Percentiles rank a stretch among this genome's conserved stretches.
These are phyloP conservation scores for Andrena bucephala DNA, from an alignment of 2,888 invertebrate species.

Conservation along the genomic window DNA sequence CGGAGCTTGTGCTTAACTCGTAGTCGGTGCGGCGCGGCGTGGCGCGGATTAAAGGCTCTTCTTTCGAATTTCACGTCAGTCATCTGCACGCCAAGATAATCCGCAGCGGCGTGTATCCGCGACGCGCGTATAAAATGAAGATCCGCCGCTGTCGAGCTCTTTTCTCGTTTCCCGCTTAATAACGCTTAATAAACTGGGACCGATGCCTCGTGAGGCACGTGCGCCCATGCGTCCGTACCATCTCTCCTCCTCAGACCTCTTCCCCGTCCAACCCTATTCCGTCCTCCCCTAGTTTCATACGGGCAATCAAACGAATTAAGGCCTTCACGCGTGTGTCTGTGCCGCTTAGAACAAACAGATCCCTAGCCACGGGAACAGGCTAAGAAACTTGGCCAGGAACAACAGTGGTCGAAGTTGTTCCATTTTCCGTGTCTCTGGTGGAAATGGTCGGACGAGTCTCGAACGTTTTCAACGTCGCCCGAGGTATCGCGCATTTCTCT, in stretches of 20 bases:
- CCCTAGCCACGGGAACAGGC: not conserved
- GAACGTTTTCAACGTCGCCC: not conserved
- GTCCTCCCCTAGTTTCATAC: constrained; percentile 55
- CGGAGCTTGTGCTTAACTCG: constrained; percentile 51
- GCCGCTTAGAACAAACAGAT: constrained; percentile 27
- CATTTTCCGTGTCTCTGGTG: not conserved
- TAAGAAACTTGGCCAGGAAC: constrained; percentile 4
- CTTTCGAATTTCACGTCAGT: constrained; percentile 81
- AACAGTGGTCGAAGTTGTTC: constrained; percentile 18
- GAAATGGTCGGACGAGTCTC: not conserved
- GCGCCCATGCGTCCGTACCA: not conserved
- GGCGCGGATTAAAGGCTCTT: constrained; percentile 80
- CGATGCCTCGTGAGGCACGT: constrained; percentile 67
- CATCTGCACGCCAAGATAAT: constrained; percentile 77
- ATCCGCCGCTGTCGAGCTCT: constrained; percentile 72
- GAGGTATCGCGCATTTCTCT: not conserved
- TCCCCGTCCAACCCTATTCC: constrained; percentile 7
- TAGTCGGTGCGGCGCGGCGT: constrained; percentile 47
- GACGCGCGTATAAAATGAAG: constrained; percentile 79
- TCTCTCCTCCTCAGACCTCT: constrained; percentile 4
- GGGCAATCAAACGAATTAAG: constrained; percentile 74
- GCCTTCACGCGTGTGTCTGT: constrained; percentile 60
- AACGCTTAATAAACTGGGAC: constrained; percentile 77
- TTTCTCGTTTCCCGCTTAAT: constrained; percentile 73
- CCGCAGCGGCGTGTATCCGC: constrained; percentile 76